Evolutionary conservation across 1,140 invertebrate species (phyloP), one percentile per base, ranked within the genome.

Genomic region (Zaprionus nigranus): DNA sequence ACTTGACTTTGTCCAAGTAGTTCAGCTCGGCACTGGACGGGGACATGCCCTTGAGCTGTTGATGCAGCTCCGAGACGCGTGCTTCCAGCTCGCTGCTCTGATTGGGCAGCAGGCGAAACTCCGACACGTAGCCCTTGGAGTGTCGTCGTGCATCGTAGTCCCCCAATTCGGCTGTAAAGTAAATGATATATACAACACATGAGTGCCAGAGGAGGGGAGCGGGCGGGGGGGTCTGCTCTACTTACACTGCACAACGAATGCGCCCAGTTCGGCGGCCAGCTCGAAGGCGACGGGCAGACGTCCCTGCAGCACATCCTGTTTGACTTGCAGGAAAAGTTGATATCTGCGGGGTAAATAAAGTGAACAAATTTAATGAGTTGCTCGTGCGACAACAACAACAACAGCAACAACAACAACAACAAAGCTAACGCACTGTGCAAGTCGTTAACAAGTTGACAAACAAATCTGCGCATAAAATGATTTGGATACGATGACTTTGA

Each of bases 161-260:
- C 3, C 99, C 99, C 49, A 99, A 94, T 94, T 99, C 99, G 81
- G 99, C 98, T 99, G 94, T 61, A 95, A 91, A 46, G 40, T 17
- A n/a, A 12, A 15, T 38, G 36, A 38, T 13, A 93, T 13, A 93
- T 84, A 6, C 38, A 49, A 58, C 2, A 38, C n/a, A 36, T n/a
- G 46, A 7, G 7, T 34, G 9, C 9, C 28, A 30, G 28, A 1
- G 15, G 17, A 68, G 24, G 5, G 46, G 46, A 6, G 17, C 9
- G 43, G 46, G 20, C 11, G 11, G 0, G 46, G 20, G 20, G 11
- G 0, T 24, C 11, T 22, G 22, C 13, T 38, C 24, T 30, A 97
- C 97, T 98, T 94, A 99, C 98, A 99, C 95, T 99, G 99, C 56
- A 99, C 95, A 34, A 98, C 96, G 91, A 96, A 97, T 5, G 98